A percentile compares a stretch with the other conserved stretches of the same genome.
Evolutionary conservation across 2,888 invertebrate genomes (phyloP).

Genomic region (Lepidochitona cinerea): DNA sequence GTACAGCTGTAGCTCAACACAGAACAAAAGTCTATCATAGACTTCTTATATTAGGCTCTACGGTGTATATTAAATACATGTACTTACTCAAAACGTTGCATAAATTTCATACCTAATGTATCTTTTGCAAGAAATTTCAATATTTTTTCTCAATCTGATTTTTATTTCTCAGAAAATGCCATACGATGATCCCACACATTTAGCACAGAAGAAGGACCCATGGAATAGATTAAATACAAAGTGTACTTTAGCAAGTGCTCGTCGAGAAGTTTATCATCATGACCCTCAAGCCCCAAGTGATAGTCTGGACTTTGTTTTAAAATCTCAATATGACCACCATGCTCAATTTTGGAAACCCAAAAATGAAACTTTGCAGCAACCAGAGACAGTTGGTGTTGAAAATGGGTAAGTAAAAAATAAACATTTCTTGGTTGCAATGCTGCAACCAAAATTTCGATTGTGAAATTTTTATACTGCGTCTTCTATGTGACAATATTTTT

Average conservation of each 20-base stretch:
- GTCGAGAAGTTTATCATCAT: conserved; percentile 62
- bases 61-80: too few relatives aligned
- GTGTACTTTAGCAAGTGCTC: conserved; percentile 61
- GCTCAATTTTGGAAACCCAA: conserved; percentile 61
- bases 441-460: too few relatives aligned
- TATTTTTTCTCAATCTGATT: neutral
- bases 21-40: too few relatives aligned
- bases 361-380: conserved; percentile 66
- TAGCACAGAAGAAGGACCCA: conserved; percentile 64
- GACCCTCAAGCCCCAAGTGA: conserved; percentile 69
- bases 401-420: conserved; percentile 65
- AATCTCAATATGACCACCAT: conserved; percentile 69
- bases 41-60: too few relatives aligned
- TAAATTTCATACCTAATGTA: neutral
- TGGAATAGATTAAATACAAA: conserved; percentile 65
- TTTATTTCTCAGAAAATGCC: conserved; percentile 49
- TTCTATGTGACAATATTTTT: too few relatives aligned
- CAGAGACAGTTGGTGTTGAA: conserved; percentile 62
- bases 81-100: too few relatives aligned
- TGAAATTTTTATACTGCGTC: too few relatives aligned
- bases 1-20: too few relatives aligned
- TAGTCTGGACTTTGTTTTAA: conserved; percentile 69
- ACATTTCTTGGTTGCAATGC: too few relatives aligned
- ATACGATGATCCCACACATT: conserved; percentile 58
- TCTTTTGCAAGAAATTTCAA: neutral